A percentile compares a stretch with the other conserved stretches of the same genome.
phyloP scores from a whole-genome alignment of 2,797 vertebrate species.

The Galaxias olidus region DNA sequence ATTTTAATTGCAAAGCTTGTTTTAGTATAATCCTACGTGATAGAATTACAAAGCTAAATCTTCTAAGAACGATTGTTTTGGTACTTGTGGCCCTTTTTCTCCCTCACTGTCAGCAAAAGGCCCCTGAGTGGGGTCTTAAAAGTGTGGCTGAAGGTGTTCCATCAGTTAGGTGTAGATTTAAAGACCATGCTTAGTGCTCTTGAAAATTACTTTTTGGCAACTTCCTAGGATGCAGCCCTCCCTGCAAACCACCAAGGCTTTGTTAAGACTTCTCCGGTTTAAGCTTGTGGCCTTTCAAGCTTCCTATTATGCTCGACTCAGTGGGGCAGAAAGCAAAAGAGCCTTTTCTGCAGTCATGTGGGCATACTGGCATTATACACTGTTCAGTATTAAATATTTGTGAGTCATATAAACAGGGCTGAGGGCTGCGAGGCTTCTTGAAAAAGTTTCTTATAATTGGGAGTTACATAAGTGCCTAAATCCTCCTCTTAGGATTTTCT shows the following conservation, averaged over 20 bases:
- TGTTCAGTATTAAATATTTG: constrained; percentile 80
- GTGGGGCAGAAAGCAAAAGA: constrained; percentile 80
- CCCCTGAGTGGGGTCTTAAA: constrained; percentile 54
- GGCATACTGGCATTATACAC: constrained; percentile 74
- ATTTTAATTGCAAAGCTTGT: too few species aligned
- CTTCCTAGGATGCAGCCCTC: constrained; percentile 66
- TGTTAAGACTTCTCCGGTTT: constrained; percentile 71
- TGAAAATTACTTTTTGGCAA: constrained; percentile 77
- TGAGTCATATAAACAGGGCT: constrained; percentile 80
- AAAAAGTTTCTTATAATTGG: constrained; percentile 78
- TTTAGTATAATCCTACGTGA: too few species aligned
- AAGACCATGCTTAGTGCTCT: constrained; percentile 73
- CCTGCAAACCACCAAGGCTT: constrained; percentile 73
- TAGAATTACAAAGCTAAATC: too few species aligned
- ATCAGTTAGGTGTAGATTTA: constrained; percentile 64
- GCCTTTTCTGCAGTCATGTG: constrained; percentile 77
- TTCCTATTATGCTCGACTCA: constrained; percentile 76
- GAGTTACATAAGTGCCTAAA: constrained; percentile 83
- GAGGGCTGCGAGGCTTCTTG: constrained; percentile 70
- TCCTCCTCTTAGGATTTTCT: constrained; percentile 75
- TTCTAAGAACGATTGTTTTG: constrained; percentile 12
- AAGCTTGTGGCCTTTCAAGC: constrained; percentile 74
- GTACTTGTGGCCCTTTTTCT: constrained; percentile 30
- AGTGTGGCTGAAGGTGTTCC: constrained; percentile 58
- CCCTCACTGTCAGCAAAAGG: constrained; percentile 52